Conservation (phyloP, 1,140 invertebrate genomes). For the Drosophila tristis region DNA sequence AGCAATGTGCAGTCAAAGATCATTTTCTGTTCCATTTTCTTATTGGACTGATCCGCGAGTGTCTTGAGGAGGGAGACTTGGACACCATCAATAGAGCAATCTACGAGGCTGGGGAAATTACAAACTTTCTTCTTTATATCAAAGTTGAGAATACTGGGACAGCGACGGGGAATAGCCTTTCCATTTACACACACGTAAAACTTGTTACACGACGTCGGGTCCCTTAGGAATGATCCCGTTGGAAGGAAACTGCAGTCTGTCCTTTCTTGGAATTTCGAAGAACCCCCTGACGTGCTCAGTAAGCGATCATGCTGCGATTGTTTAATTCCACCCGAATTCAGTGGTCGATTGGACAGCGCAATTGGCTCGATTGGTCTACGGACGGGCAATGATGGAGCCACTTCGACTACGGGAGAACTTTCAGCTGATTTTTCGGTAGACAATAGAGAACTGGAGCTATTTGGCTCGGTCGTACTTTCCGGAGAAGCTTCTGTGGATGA, state of each 20-base stretch:
- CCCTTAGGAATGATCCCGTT: conserved; percentile 46
- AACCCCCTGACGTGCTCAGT: too few relatives aligned
- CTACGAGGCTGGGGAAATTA: conserved; percentile 54
- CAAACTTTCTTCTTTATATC: conserved; percentile 59
- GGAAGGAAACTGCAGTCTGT: conserved; percentile 12
- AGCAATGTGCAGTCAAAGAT: conserved; percentile 24
- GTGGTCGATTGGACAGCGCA: too few relatives aligned
- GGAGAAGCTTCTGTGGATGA: not conserved
- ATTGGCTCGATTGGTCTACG: too few relatives aligned
- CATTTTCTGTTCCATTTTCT: not conserved
- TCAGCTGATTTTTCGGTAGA: not conserved
- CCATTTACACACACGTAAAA: conserved; percentile 55
- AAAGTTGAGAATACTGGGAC: conserved; percentile 49
- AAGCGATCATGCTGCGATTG: too few relatives aligned
- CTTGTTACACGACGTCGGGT: conserved; percentile 28
- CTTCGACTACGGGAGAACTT: too few relatives aligned
- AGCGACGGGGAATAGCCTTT: conserved; percentile 21
- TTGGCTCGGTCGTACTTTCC: not conserved
- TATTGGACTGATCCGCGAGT: not conserved
- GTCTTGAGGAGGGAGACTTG: not conserved
- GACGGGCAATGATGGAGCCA: too few relatives aligned
- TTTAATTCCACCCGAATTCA: too few relatives aligned
- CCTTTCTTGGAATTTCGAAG: not conserved
- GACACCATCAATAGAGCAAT: conserved; percentile 21
- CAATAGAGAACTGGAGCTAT: too few relatives aligned